Conservation (phyloP, 35 echinoderm and acorn worm genomes). For the Apostichopus parvimensis region DNA sequence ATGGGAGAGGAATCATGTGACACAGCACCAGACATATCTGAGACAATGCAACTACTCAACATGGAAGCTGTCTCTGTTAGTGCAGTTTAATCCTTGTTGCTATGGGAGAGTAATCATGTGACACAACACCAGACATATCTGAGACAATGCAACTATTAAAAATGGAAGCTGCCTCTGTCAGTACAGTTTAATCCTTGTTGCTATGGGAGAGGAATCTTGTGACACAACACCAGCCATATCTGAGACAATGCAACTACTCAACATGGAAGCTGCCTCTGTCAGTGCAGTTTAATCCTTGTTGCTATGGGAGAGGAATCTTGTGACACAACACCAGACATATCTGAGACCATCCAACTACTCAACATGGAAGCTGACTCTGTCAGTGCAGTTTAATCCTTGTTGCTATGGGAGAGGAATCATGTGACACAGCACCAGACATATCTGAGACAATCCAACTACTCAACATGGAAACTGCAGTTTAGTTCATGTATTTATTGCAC, state of each 20-base stretch:
- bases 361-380: conserved; percentile 59
- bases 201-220: conserved; percentile 6
- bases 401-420: conserved; percentile 58
- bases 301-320: conserved; percentile 13
- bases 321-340: too few relatives aligned
- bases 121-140: too few relatives aligned
- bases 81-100: too few relatives aligned
- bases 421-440: conserved; percentile 65
- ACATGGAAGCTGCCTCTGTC: conserved; percentile 57
- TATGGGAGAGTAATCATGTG: too few relatives aligned
- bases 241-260: conserved; percentile 71
- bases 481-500: conserved; percentile 2
- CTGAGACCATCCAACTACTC: conserved; percentile 76
- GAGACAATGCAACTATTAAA: conserved; percentile 72
- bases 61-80: neutral
- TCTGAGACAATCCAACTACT: conserved; percentile 82
- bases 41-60: too few relatives aligned
- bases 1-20: too few relatives aligned
- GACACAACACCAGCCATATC: too few relatives aligned
- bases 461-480: conserved; percentile 59
- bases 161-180: conserved; percentile 53
- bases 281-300: neutral
- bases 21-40: too few relatives aligned
- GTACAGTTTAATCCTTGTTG: too few relatives aligned
- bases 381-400: neutral